Evolutionary conservation across 1,140 invertebrate species (phyloP).

Genomic region (Vollenhovia emeryi): DNA sequence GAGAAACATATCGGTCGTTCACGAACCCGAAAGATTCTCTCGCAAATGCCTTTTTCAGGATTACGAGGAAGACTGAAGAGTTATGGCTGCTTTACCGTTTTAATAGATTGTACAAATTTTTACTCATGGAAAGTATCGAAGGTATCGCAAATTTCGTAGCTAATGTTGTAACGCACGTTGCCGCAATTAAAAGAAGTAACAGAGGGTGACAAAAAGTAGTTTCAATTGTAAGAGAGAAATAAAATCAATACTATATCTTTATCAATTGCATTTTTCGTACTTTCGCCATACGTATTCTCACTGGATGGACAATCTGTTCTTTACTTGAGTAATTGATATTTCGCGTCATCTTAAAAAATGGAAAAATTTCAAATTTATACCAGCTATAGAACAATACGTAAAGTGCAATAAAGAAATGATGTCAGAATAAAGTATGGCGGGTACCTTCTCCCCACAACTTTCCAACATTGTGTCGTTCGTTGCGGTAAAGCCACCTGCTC

Average conservation of each 20-base stretch:
- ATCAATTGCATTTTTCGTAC: background rate
- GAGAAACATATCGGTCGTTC: constrained; percentile 47
- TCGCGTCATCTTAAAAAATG: background rate
- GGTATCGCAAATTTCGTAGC: background rate
- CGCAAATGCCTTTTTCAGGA: constrained; percentile 26
- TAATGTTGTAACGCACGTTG: constrained; percentile 24
- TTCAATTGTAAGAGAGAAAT: background rate
- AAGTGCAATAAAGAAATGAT: constrained; percentile 35
- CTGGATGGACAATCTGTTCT: background rate
- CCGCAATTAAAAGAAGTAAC: background rate
- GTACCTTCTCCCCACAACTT: constrained; percentile 27
- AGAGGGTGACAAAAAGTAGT: background rate
- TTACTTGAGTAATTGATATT: background rate
- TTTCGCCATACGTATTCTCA: background rate
- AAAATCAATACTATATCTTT: background rate
- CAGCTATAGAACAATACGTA: constrained; percentile 30
- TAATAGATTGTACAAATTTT: background rate
- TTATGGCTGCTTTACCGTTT: background rate
- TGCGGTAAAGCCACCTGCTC: constrained; percentile 48
- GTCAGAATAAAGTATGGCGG: constrained; percentile 26
- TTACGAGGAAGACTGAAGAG: constrained; percentile 28
- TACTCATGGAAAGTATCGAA: too few relatives aligned
- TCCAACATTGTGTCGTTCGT: constrained; percentile 39
- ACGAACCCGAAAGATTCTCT: background rate
- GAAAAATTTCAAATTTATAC: background rate